These are phyloP conservation scores for Pomacea canaliculata DNA, from an alignment of 2,888 invertebrate genomes.

Conservation along the genomic window DNA sequence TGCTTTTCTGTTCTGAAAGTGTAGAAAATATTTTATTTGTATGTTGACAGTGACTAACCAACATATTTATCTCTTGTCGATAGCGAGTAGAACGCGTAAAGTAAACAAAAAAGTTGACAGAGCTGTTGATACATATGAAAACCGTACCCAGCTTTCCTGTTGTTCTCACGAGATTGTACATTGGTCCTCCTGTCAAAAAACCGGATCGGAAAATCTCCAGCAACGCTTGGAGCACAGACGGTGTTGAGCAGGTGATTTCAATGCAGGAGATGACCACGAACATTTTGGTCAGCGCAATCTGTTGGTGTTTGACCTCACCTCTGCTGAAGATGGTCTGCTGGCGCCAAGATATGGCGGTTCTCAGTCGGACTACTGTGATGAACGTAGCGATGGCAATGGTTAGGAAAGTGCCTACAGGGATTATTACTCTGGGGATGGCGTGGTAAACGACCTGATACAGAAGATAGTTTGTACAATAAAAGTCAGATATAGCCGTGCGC, in stretches of 20 bases:
- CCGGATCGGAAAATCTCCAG: background rate
- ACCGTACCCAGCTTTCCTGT: background rate
- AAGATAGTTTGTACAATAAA: no score
- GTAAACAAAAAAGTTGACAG: no score
- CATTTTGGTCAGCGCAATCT: slow-evolving; percentile 9
- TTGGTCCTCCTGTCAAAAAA: slow-evolving; percentile 1
- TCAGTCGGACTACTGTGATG: slow-evolving; percentile 6
- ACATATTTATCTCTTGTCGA: no score
- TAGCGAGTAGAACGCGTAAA: no score
- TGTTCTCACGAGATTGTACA: slow-evolving; percentile 4
- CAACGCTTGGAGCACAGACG: background rate
- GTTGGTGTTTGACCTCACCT: background rate
- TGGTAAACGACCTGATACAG: background rate
- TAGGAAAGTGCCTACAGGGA: slow-evolving; percentile 7
- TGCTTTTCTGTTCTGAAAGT: no score
- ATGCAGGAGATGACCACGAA: slow-evolving; percentile 10
- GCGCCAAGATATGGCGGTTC: slow-evolving; percentile 8
- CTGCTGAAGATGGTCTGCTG: background rate
- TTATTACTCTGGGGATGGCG: slow-evolving; percentile 5
- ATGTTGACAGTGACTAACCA: no score
- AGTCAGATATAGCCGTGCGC: background rate
- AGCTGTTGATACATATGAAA: no score
- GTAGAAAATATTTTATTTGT: no score
- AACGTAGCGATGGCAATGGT: background rate
- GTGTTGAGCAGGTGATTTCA: slow-evolving; percentile 7